Percentiles rank a stretch among this genome's conserved stretches.
These are phyloP conservation scores for Bibio marci DNA, from an alignment of 2,888 invertebrate species.

Conservation along the genomic window DNA sequence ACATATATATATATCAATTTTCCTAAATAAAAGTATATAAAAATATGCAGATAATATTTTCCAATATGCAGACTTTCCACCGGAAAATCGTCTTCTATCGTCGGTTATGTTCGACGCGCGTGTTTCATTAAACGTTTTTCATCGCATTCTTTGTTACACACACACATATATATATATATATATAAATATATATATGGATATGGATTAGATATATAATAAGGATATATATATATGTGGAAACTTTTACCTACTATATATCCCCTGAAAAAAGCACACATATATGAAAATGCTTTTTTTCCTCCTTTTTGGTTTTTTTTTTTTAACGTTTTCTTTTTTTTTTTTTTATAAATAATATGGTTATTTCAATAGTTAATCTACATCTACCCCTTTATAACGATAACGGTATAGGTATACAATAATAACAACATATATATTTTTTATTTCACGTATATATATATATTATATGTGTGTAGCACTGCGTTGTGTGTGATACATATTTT, in stretches of 20 bases:
- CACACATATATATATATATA: not conserved
- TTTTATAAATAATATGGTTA: too few species aligned
- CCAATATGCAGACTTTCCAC: not conserved
- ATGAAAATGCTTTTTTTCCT: not conserved
- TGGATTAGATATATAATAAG: not conserved
- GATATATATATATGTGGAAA: too few species aligned
- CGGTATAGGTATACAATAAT: too few species aligned
- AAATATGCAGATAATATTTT: not conserved
- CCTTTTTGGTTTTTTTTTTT: not conserved
- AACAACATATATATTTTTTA: too few species aligned
- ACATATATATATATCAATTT: too few species aligned
- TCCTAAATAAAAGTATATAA: too few species aligned
- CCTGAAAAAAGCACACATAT: not conserved
- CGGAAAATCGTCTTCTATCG: slow-evolving; percentile 1
- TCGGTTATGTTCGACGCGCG: slow-evolving; percentile 1
- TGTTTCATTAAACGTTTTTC: slow-evolving; percentile 1
- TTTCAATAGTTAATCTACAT: too few species aligned
- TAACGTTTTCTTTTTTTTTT: too few species aligned
- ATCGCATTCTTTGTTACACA: not conserved
- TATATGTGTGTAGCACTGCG: too few species aligned
- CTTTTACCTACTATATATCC: not conserved
- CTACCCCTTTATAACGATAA: too few species aligned
- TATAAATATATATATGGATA: not conserved
- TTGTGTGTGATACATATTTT: too few species aligned
- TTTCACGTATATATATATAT: too few species aligned